Evolutionary conservation across 2,797 vertebrate species (phyloP).

Genomic region (Pelodytes ibericus): DNA sequence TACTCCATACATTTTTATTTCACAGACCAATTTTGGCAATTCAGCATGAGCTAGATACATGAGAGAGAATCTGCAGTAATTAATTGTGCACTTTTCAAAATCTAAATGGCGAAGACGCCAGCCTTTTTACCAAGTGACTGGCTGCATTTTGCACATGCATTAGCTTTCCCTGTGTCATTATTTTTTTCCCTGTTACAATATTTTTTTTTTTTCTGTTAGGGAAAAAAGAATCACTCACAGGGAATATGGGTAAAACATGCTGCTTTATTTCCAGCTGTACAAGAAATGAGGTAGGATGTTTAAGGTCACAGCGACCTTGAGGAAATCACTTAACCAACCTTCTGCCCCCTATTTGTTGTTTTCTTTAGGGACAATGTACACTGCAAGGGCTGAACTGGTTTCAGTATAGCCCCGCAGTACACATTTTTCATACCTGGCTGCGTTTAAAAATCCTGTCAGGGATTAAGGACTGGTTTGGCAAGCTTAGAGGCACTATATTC

Average conservation of each 20-base stretch:
- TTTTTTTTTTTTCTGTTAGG: slow-evolving; percentile 10
- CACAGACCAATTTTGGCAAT: slow-evolving; percentile 71
- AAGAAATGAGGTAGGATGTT: background rate
- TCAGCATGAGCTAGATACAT: slow-evolving; percentile 67
- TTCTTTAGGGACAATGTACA: background rate
- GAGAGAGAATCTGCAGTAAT: slow-evolving; percentile 71
- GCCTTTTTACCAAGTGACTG: slow-evolving; percentile 35
- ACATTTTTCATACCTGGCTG: background rate
- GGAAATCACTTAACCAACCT: background rate
- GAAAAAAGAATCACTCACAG: slow-evolving; percentile 5
- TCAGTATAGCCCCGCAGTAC: background rate
- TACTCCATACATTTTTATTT: slow-evolving; percentile 78
- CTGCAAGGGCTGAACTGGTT: background rate
- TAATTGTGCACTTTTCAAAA: slow-evolving; percentile 71
- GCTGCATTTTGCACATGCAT: slow-evolving; percentile 34
- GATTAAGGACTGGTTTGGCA: background rate
- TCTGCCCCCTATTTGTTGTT: background rate
- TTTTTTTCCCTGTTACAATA: slow-evolving; percentile 25
- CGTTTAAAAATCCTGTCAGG: background rate
- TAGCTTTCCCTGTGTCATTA: slow-evolving; percentile 1
- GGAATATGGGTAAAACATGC: background rate
- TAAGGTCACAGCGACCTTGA: slow-evolving; percentile 18
- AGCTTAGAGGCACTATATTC: background rate
- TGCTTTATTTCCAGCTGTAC: slow-evolving; percentile 4
- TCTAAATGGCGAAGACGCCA: slow-evolving; percentile 61